A percentile compares a stretch with the other conserved stretches of the same genome.
Evolutionary conservation across 2,888 invertebrate genomes (phyloP).

Genomic region (Parnassius mnemosyne): DNA sequence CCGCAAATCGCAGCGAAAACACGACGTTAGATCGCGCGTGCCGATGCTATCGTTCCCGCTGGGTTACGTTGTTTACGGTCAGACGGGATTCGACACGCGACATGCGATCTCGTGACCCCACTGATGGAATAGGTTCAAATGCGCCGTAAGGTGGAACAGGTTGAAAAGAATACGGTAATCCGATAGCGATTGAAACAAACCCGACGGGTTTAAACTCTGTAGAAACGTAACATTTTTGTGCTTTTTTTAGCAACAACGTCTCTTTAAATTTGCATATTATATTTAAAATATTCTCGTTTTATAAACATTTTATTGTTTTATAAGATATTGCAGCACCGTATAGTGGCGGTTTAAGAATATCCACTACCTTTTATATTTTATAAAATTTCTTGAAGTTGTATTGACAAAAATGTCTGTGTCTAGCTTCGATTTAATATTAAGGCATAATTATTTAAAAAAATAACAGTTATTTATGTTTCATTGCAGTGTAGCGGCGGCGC

Average conservation of each 20-base stretch:
- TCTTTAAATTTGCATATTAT: no score
- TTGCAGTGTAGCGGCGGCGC: no score
- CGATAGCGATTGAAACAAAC: background rate
- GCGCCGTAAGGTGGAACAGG: background rate
- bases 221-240: background rate
- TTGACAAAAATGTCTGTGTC: no score
- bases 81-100: slow-evolving; percentile 17
- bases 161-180: slow-evolving; percentile 13
- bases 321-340: no score
- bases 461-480: no score
- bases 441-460: no score
- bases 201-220: background rate
- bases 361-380: background rate
- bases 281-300: no score
- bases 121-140: background rate
- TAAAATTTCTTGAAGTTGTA: no score
- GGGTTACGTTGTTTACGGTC: slow-evolving; percentile 49
- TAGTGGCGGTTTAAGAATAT: background rate
- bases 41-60: slow-evolving; percentile 53
- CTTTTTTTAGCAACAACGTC: no score
- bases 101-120: slow-evolving; percentile 18
- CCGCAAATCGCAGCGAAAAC: slow-evolving; percentile 17
- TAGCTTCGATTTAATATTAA: no score
- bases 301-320: no score
- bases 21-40: slow-evolving; percentile 55